phyloP scores from a whole-genome alignment of 2,113 vertebrate species.

The Sylvietta virens region DNA sequence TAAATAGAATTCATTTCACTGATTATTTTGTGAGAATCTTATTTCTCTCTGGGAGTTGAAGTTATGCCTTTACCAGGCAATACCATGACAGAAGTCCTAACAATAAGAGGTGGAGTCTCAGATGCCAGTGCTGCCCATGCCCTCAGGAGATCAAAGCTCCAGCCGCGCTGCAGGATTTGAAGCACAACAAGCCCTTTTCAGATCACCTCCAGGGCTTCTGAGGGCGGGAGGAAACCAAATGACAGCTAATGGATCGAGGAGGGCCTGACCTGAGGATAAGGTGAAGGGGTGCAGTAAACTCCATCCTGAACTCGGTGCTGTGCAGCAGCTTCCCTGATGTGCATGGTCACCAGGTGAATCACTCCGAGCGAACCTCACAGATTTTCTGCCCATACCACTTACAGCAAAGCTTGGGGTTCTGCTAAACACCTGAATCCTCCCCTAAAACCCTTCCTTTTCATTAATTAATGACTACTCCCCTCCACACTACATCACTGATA shows the following conservation, averaged over 20 bases:
- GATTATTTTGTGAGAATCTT: not conserved
- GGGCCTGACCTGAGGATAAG: conserved; percentile 16
- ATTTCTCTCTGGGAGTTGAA: not conserved
- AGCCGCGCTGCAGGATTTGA: not conserved
- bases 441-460: not conserved
- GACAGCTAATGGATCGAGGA: conserved; percentile 14
- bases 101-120: not conserved
- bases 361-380: not conserved
- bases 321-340: not conserved
- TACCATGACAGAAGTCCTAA: accelerated
- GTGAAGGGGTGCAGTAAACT: conserved; percentile 1
- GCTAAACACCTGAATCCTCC: not conserved
- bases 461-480: not conserved
- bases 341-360: not conserved
- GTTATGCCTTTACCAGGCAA: not conserved
- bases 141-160: not conserved
- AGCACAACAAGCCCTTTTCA: conserved; percentile 7
- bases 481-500: not conserved
- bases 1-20: not conserved
- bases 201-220: conserved; percentile 23
- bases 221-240: conserved; percentile 11
- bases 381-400: not conserved
- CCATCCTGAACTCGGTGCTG: not conserved
- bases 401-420: not conserved
- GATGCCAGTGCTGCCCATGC: not conserved